Evolutionary conservation across 2,113 vertebrate species (phyloP).

Genomic region (Grallaria varia): DNA sequence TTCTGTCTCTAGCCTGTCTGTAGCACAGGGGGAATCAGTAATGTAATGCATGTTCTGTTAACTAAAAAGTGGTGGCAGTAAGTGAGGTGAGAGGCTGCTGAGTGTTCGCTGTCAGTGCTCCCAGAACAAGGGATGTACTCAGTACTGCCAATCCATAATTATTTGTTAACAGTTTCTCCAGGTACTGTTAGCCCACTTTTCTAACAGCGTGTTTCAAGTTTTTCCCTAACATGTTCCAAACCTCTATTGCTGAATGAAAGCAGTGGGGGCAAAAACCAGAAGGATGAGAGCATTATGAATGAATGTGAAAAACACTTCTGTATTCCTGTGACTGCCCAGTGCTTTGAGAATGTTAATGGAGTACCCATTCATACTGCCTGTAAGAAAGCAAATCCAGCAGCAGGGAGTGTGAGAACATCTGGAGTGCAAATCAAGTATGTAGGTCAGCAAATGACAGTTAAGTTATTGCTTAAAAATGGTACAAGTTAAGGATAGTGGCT

Average conservation of each 20-base stretch:
- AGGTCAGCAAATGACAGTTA: background rate
- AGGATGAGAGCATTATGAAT: background rate
- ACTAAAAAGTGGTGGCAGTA: background rate
- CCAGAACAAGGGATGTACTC: too few relatives aligned
- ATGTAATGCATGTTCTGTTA: background rate
- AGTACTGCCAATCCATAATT: background rate
- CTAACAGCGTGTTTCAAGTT: background rate
- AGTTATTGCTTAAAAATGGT: conserved; percentile 10
- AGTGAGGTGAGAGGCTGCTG: background rate
- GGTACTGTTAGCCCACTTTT: background rate
- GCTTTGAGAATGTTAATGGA: background rate
- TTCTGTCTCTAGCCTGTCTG: background rate
- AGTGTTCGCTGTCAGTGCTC: background rate
- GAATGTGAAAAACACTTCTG: background rate
- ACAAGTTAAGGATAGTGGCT: background rate
- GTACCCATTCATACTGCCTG: background rate
- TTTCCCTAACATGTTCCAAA: background rate
- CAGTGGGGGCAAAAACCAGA: background rate
- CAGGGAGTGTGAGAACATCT: conserved; percentile 21
- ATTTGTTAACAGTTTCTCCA: background rate
- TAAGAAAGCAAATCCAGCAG: conserved; percentile 35
- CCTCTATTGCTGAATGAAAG: background rate
- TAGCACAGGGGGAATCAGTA: background rate
- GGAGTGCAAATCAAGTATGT: conserved; percentile 18
- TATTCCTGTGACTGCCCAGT: background rate